These are phyloP conservation scores for Balanococcus diminutus DNA, from an alignment of 2,888 invertebrate species.

Conservation along the genomic window DNA sequence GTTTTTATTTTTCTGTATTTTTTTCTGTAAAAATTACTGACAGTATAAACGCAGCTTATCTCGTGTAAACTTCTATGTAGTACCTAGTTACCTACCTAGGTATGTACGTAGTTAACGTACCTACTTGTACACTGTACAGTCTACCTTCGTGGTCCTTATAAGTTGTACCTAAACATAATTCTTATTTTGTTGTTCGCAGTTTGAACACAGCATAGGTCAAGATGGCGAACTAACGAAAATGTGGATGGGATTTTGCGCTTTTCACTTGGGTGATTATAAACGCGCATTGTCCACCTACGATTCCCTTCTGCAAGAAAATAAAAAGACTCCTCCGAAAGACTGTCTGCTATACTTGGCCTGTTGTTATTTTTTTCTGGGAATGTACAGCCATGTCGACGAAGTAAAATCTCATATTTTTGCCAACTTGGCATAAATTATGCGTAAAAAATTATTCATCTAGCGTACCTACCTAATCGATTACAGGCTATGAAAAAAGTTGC, in stretches of 20 bases:
- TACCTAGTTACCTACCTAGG: too few relatives aligned
- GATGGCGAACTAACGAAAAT: conserved; percentile 67
- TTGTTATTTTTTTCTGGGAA: conserved; percentile 92
- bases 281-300: conserved; percentile 77
- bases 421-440: neutral
- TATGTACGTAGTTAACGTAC: too few relatives aligned
- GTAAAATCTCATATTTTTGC: conserved; percentile 57
- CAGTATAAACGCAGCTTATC: too few relatives aligned
- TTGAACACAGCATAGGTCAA: conserved; percentile 59
- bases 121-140: too few relatives aligned
- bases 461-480: neutral
- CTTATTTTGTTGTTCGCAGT: conserved; percentile 56
- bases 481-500: conserved; percentile 68
- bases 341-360: conserved; percentile 84
- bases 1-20: too few relatives aligned
- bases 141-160: too few relatives aligned
- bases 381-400: conserved; percentile 76
- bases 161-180: neutral
- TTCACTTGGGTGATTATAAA: conserved; percentile 93
- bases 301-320: conserved; percentile 63
- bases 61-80: too few relatives aligned
- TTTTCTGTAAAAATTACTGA: too few relatives aligned
- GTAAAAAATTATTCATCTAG: too few relatives aligned
- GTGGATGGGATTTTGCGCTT: conserved; percentile 95
- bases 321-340: conserved; percentile 67